These are phyloP conservation scores for Grantiella picta DNA, from an alignment of 2,113 vertebrate species.

Conservation along the genomic window DNA sequence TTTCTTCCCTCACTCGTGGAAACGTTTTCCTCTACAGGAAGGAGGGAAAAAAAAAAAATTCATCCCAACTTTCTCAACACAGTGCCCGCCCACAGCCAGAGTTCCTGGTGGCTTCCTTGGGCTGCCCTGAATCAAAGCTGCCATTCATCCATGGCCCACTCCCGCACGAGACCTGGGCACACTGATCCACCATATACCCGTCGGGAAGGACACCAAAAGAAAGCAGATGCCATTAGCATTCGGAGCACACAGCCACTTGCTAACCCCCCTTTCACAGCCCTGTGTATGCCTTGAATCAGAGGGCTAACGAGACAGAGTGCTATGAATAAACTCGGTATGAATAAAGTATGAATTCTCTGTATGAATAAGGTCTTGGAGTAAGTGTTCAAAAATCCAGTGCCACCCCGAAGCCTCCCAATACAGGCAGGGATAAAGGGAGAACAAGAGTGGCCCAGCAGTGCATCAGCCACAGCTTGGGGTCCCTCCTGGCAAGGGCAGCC, in stretches of 20 bases:
- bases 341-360: conserved; percentile 60
- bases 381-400: conserved; percentile 1
- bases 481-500: not conserved
- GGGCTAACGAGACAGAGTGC: conserved; percentile 55
- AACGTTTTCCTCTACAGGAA: not conserved
- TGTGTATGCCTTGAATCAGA: conserved; percentile 52
- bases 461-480: not conserved
- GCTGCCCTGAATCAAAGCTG: conserved; percentile 24
- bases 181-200: conserved; percentile 20
- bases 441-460: not conserved
- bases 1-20: not conserved
- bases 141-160: conserved; percentile 15
- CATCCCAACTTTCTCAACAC: not conserved
- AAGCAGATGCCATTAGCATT: conserved; percentile 63
- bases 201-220: conserved; percentile 35
- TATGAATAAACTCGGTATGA: conserved; percentile 60
- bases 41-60: fast-evolving
- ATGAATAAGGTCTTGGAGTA: conserved; percentile 44
- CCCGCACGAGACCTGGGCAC: conserved; percentile 42
- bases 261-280: conserved; percentile 62
- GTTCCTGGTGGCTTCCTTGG: not conserved
- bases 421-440: not conserved
- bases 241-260: conserved; percentile 40
- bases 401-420: not conserved
- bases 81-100: not conserved